Evolutionary conservation across 2,797 vertebrate genomes (phyloP), one percentile per base, ranked within the genome.

Genomic region (Coregonus sp.): DNA sequence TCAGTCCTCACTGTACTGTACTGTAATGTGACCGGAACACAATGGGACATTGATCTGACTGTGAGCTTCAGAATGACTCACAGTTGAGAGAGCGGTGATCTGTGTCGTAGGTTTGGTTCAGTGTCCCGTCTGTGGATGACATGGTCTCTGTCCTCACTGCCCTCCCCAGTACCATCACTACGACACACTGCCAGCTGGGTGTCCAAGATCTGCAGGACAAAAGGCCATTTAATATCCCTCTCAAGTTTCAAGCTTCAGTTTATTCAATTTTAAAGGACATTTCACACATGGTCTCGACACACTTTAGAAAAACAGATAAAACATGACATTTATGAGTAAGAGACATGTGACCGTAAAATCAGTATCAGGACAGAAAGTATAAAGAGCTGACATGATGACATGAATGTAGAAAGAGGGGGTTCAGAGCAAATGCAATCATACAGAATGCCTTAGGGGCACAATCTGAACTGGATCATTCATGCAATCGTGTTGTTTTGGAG

Each of bases 91-190:
- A 92, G 87, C 47, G 77, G 84, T 59, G 56, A 50, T 77, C 94
- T 92, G 84, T 91, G 93, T 84, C 92, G 88, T 77, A 95, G 84
- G 83, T 95, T 92, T 0, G 93, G 84, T 74, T 90, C 92, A 50
- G 91, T 88, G 76, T 86, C 91, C 92, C 92, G 92, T 81, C 76
- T 88, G 75, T 92, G 92, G 29, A 92, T 40, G 73, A 80, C 74
- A 35, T 66, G 54, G 1, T 61, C 63, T 5, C 75, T 65, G 6
- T 78, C 31, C 0, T 77, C 54, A 15, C 51, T 65, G 5, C 63
- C n/a, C 15, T 84, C 88, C 16, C 5, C 81, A 1, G 18, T 25
- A 50, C 4, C 50, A 0, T 90, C 89, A 69, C 7, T 69, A 1
- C 82, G 92, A 74, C 86, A 88, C 74, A 88, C 75, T 0, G 82